A percentile compares a stretch with the other conserved stretches of the same genome.
Evolutionary conservation across 1,140 invertebrate genomes (phyloP).

Genomic region (Fopius arisanus): DNA sequence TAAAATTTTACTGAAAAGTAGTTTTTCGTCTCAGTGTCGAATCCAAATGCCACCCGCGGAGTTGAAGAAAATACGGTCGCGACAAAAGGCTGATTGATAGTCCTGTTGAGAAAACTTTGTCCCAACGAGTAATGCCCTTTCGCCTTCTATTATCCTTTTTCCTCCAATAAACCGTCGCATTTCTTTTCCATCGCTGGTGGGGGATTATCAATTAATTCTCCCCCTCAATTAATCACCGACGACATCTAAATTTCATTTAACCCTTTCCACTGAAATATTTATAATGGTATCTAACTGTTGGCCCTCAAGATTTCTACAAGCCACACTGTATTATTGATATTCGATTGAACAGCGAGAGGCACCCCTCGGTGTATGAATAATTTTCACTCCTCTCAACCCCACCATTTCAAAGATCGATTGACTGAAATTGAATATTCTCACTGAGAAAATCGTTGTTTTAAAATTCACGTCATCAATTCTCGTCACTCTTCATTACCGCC

Average conservation of each 20-base stretch:
- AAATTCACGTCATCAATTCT: constrained; percentile 31
- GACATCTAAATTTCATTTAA: neutral
- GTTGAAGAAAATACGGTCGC: constrained; percentile 11
- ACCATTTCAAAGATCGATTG: constrained; percentile 34
- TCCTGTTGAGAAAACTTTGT: constrained; percentile 16
- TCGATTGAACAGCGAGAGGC: neutral
- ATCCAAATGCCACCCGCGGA: neutral
- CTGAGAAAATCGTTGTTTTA: constrained; percentile 37
- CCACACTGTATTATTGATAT: constrained; percentile 22
- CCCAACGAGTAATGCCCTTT: neutral
- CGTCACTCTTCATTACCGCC: constrained; percentile 11
- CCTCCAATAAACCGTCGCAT: neutral
- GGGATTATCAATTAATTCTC: constrained; percentile 2
- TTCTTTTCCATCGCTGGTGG: neutral
- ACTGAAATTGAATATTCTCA: constrained; percentile 47
- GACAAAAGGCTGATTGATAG: constrained; percentile 33
- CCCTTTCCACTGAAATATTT: neutral
- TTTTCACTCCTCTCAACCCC: constrained; percentile 24
- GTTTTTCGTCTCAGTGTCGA: no score
- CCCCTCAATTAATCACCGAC: neutral
- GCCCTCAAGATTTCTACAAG: neutral
- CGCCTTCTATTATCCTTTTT: constrained; percentile 10
- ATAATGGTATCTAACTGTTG: neutral
- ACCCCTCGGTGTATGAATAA: constrained; percentile 32
- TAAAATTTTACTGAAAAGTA: no score